Evolutionary conservation across 2,888 invertebrate genomes (phyloP), one percentile per base, ranked within the genome.

Genomic region (Eristalis arbustorum): DNA sequence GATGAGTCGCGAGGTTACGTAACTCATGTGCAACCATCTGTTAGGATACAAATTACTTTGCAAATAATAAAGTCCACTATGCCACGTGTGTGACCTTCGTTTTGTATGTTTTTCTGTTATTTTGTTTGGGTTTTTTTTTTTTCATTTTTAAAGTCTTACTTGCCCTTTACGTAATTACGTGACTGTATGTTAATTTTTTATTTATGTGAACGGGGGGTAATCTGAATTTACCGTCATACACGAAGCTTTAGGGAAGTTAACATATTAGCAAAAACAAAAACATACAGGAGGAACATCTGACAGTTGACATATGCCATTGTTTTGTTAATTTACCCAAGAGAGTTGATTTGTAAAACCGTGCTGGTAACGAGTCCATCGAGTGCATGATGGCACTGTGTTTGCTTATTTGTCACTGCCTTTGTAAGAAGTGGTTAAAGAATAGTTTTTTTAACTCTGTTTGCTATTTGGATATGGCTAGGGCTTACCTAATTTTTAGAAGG

Each of bases 21-120:
- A 49, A 49, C 14, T 69, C 25, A 37, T n/a, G 22, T 25, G 40
- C 10, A 59, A 61, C 59, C 49, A 71, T 40, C 61, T 71, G 71
- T 40, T 18, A 25, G 23, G 37, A 18, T 14, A 57, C n/a, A 69
- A 59, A 40, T 59, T 59, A 59, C 49, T 49, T n/a, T 49, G 49
- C 49, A 49, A 49, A 49, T 18, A 49, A 18, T n/a, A 49, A 49
- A 49, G 18, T 8, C 18, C 49, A 49, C 49, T 18, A 49, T n/a
- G 18, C 18, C 49, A 18, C 49, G 49, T 18, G 49, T 49, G 49
- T 49, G 49, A 8, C 49, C 49, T 18, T 49, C 6, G 31, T 49
- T 49, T n/a, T 49, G 18, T 49, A 2, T n/a, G n/a, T 49, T 49
- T 49, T 49, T 49, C 18, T 49, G n/a, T 49, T 31, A 31, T 31